Base-by-base conservation (phyloP, 2,113 vertebrate species). In the Nesoenas mayeri region DNA sequence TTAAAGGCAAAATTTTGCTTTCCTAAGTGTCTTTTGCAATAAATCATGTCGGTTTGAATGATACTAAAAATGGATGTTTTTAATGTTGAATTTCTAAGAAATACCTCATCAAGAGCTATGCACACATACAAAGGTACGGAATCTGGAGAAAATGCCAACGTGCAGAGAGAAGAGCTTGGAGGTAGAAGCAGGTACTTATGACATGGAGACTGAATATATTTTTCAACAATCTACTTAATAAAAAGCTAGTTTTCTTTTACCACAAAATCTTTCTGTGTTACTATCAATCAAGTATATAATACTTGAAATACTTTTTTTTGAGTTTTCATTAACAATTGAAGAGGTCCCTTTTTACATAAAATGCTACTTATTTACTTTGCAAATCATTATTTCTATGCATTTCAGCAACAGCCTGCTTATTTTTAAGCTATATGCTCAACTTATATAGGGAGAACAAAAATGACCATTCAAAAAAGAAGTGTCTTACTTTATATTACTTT, bases 321-420 rank as follows among this genome's bases (percentile, higher is more conserved):
- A 64, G 69, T 57, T 22, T 25, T 17, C 48, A 81, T 89, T 73
- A 92, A 38, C 38, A 82, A 34, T 87, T 84, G 71, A 66, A 91
- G 89, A 73, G 5, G 5, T 47, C 88, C 1, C 88, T 83, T 92
- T 95, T 73, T 36, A 26, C 6, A 88, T 82, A 85, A 96, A 95
- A 86, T 93, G 6, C 12, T 91, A 77, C 56, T 70, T 56, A 36
- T 86, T 85, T 44, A 85, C 86, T 90, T 91, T 69, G 92, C 4
- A 93, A 91, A 96, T 92, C 58, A 85, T 87, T 83, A 53, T 34
- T 66, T 81, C n/a, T 48, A 92, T 69, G 58, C 56, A 94, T 94
- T 93, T 96, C 36, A 67, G 25, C 22, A 71, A 47, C 32, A 89
- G 56, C 61, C 61, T 89, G 19, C 21, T 84, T 85, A 72, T 94